Conservation (phyloP, 2,113 vertebrate species). For the Danionella cerebrum region DNA sequence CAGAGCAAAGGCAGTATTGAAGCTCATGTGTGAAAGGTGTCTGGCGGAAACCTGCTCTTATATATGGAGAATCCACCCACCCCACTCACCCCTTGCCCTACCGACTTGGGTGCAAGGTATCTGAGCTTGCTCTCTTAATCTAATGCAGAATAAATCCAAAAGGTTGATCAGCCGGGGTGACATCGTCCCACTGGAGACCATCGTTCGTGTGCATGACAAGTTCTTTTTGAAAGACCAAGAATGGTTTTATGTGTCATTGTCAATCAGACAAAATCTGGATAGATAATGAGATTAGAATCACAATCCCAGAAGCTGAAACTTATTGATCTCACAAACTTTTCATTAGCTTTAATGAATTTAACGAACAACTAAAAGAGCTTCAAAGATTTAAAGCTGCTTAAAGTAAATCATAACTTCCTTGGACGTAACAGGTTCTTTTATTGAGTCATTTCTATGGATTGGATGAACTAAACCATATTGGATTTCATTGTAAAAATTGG, state of each 20-base stretch:
- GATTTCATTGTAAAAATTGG: too few species aligned
- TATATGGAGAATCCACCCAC: conserved; percentile 52
- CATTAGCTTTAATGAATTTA: too few species aligned
- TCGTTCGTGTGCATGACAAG: not conserved
- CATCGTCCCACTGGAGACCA: conserved; percentile 57
- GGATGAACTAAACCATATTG: too few species aligned
- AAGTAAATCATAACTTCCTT: too few species aligned
- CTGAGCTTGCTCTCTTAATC: conserved; percentile 83
- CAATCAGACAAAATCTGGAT: not conserved
- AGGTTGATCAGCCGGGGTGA: conserved; percentile 66
- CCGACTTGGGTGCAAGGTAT: conserved; percentile 82
- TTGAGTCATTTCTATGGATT: too few species aligned
- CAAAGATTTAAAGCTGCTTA: conserved; percentile 58
- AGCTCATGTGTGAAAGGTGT: conserved; percentile 40
- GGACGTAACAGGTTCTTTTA: too few species aligned
- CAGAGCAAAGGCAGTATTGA: not conserved
- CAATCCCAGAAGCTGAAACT: conserved; percentile 43
- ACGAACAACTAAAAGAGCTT: too few species aligned
- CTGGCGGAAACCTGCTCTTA: conserved; percentile 60
- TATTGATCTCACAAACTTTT: conserved; percentile 45
- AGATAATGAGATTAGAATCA: conserved; percentile 9
- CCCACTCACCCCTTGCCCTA: conserved; percentile 55
- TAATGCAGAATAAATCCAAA: conserved; percentile 77
- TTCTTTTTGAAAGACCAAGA: not conserved
- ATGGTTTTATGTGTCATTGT: too few species aligned